Percentiles rank a stretch among this genome's conserved stretches.
Evolutionary conservation across 1,140 invertebrate genomes (phyloP).

Genomic region (Drosophila repleta): DNA sequence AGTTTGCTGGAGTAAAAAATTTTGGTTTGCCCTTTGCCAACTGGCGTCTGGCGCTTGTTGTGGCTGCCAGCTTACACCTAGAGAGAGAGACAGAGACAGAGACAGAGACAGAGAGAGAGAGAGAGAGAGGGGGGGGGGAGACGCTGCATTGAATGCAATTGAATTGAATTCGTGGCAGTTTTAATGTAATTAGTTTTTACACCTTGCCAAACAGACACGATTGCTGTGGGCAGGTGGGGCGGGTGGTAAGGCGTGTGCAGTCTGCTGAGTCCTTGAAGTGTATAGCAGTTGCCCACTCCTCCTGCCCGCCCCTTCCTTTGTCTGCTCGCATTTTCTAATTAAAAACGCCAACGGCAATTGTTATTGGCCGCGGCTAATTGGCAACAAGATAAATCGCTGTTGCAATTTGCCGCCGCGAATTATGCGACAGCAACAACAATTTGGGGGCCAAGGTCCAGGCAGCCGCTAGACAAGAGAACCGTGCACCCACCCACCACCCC

Average conservation of each 20-base stretch:
- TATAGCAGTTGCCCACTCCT: background rate
- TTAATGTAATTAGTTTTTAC: constrained; percentile 82
- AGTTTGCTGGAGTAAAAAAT: constrained; percentile 49
- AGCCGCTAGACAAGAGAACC: background rate
- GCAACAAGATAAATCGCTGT: constrained; percentile 78
- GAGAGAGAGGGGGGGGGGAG: too few species aligned
- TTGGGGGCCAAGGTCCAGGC: constrained; percentile 73
- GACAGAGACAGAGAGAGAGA: too few species aligned
- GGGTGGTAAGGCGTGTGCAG: too few species aligned
- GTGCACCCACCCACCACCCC: too few species aligned
- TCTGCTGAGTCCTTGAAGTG: background rate
- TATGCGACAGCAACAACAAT: constrained; percentile 80
- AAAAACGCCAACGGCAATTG: constrained; percentile 75
- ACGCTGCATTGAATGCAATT: constrained; percentile 68
- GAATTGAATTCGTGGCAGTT: constrained; percentile 81
- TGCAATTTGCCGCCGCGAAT: constrained; percentile 69
- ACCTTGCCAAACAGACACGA: constrained; percentile 65
- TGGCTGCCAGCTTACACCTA: constrained; percentile 27
- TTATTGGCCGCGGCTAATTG: constrained; percentile 73
- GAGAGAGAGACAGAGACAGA: too few species aligned
- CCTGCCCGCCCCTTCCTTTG: constrained; percentile 1
- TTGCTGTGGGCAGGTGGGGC: background rate
- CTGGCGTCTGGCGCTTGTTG: constrained; percentile 24
- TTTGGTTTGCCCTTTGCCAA: constrained; percentile 34
- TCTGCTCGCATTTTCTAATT: constrained; percentile 67